phyloP scores from a whole-genome alignment of 2,797 vertebrate species.

The Coracias cyanogaster region DNA sequence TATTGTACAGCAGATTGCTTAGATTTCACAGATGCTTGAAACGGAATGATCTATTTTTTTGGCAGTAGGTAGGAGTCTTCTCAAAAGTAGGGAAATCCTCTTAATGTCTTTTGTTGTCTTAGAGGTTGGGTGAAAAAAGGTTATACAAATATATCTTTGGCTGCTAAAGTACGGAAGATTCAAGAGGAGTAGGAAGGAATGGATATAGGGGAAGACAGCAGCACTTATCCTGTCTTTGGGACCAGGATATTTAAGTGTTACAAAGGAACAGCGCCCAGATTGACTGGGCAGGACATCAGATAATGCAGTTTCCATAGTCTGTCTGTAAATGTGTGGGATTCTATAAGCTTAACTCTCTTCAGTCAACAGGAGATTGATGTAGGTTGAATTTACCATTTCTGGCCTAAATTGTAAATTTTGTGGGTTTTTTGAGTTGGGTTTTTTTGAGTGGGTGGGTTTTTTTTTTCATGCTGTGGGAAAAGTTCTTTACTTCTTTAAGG shows the following conservation, averaged over 20 bases:
- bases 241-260: neutral
- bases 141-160: neutral
- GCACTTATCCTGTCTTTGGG: neutral
- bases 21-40: neutral
- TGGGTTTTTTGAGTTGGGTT: neutral
- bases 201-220: neutral
- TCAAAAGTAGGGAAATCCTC: neutral
- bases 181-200: neutral
- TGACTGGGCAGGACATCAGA: neutral
- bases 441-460: too few species aligned
- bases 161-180: neutral
- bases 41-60: neutral
- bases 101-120: neutral
- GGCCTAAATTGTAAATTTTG: neutral
- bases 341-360: neutral
- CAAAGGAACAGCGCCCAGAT: neutral
- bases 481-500: neutral
- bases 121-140: neutral
- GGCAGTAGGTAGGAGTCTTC: neutral
- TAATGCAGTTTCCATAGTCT: neutral
- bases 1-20: neutral
- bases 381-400: neutral
- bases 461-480: neutral
- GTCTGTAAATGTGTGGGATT: neutral
- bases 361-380: neutral